These are phyloP conservation scores for Neogobius melanostomus DNA, from an alignment of 2,113 vertebrate genomes.

Conservation along the genomic window DNA sequence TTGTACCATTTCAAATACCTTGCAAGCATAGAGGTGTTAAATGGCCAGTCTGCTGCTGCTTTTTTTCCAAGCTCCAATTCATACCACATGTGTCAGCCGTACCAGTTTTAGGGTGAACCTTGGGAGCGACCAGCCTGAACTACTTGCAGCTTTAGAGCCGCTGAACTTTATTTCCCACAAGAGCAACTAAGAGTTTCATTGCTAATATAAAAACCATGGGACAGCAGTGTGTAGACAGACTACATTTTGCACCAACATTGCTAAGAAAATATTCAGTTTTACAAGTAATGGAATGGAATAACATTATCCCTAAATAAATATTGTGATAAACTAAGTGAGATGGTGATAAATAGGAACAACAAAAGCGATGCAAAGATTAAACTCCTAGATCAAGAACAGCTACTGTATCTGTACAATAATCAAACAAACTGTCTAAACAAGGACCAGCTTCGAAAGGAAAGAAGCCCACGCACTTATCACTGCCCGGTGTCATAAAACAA, in stretches of 20 bases:
- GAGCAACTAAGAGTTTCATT: slow-evolving; percentile 24
- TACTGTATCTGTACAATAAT: no score
- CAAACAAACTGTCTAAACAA: neutral
- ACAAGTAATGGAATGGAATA: neutral
- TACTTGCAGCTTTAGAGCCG: slow-evolving; percentile 3
- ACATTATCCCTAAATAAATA: neutral
- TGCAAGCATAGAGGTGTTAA: slow-evolving; percentile 18
- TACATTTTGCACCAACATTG: neutral
- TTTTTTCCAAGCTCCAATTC: slow-evolving; percentile 21
- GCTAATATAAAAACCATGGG: slow-evolving; percentile 11
- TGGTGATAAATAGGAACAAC: no score
- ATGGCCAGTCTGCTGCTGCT: slow-evolving; percentile 4
- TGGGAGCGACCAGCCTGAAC: slow-evolving; percentile 25
- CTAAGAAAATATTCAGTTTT: neutral
- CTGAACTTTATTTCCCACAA: slow-evolving; percentile 17
- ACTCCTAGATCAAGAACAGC: no score
- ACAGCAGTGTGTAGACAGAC: neutral
- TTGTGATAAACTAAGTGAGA: no score
- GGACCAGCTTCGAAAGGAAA: neutral
- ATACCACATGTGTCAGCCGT: slow-evolving; percentile 33
- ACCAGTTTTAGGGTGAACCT: slow-evolving; percentile 27
- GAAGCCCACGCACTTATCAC: neutral
- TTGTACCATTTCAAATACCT: slow-evolving; percentile 4
- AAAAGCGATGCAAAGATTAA: no score
- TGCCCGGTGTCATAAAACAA: slow-evolving; percentile 19